phyloP scores from a whole-genome alignment of 2,888 invertebrate species.

The Coremacera marginata region DNA sequence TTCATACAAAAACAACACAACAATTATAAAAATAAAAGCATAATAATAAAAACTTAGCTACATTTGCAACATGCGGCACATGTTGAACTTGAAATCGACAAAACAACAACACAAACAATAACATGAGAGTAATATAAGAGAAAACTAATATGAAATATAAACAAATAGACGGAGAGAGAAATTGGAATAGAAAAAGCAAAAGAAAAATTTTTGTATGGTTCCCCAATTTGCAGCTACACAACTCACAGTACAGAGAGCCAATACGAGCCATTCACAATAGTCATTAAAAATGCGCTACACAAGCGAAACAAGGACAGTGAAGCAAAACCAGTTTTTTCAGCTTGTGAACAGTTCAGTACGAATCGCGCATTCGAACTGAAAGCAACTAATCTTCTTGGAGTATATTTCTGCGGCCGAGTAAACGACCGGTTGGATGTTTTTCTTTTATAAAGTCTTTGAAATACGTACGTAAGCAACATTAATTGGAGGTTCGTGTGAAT shows the following conservation, averaged over 20 bases:
- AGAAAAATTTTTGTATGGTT: background rate
- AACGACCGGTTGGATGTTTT: background rate
- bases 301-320: background rate
- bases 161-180: background rate
- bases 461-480: background rate
- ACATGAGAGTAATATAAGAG: background rate
- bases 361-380: constrained; percentile 26
- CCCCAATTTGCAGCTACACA: background rate
- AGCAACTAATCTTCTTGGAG: background rate
- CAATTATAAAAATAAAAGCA: background rate
- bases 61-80: constrained; percentile 11
- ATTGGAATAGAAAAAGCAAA: background rate
- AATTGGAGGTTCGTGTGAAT: no score
- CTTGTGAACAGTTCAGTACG: constrained; percentile 16
- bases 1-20: background rate
- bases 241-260: background rate
- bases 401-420: background rate
- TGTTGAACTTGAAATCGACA: constrained; percentile 35
- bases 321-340: background rate
- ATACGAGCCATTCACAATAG: constrained; percentile 24
- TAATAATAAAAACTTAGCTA: background rate
- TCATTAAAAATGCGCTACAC: background rate
- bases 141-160: background rate
- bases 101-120: background rate
- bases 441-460: background rate